phyloP scores from a whole-genome alignment of 2,113 vertebrate genomes.

The Baryphthengus martii region DNA sequence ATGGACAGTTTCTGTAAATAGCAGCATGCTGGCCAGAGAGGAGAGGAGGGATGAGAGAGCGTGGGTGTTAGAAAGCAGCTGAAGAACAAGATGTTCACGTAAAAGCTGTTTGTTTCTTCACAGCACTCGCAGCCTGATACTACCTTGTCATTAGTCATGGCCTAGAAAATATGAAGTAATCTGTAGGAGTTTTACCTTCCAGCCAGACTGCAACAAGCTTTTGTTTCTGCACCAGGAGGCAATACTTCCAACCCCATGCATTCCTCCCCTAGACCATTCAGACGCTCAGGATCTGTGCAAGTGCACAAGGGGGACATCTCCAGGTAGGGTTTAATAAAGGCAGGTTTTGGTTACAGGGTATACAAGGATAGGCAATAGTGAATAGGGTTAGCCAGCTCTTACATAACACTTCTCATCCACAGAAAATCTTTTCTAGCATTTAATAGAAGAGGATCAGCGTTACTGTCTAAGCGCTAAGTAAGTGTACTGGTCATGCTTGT shows the following conservation, averaged over 20 bases:
- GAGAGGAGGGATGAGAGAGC: not conserved
- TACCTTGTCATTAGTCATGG: not conserved
- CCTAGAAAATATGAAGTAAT: not conserved
- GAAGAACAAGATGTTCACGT: constrained; percentile 9
- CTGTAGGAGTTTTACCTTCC: not conserved
- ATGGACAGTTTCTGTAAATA: constrained; percentile 52
- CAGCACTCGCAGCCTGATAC: not conserved
- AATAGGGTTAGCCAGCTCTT: not conserved
- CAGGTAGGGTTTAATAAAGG: not conserved
- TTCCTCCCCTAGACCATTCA: not conserved
- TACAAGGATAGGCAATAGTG: not conserved
- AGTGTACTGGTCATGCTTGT: not conserved
- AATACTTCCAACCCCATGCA: not conserved
- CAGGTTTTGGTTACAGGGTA: not conserved
- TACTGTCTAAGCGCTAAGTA: not conserved
- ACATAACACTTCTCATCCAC: not conserved
- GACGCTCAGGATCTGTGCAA: not conserved
- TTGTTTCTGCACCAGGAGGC: not conserved
- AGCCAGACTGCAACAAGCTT: not conserved
- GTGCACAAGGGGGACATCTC: not conserved
- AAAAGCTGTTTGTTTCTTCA: constrained; percentile 35
- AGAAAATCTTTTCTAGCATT: not conserved
- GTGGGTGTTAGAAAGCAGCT: not conserved
- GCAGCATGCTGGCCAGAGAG: not conserved
- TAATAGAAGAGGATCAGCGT: not conserved